Evolutionary conservation across 2,797 vertebrate species (phyloP), one percentile per base, ranked within the genome.

Genomic region (Coluber constrictor): DNA sequence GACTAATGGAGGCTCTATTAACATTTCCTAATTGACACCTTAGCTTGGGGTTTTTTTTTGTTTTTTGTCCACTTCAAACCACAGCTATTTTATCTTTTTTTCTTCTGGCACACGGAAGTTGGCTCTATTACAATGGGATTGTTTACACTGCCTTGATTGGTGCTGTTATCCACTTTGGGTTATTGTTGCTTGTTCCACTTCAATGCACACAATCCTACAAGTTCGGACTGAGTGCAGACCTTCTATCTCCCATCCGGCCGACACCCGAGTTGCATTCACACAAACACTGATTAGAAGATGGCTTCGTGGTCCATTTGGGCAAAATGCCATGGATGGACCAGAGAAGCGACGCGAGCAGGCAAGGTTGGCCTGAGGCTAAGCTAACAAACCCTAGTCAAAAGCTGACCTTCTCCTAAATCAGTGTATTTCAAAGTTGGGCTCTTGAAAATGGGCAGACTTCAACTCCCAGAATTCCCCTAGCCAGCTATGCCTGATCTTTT

Each of bases 11-110:
- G 47, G 54, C 23, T 90, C 54, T 10, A 74, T 32, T 15, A 27
- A 27, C 20, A 37, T 74, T 6, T 0, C 20, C 8, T 56, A 37
- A 4, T 70, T 4, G 13, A 16, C 29, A 43, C 0, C 18, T 0
- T 15, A 51, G 27, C 8, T 7, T 61, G 57, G 57, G 6, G 12
- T 29, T 29, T 12, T 27, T 1, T 4, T n/a, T 5, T 32, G 15
- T 29, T 5, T 15, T 15, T 25, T 20, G 2, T 20, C 56, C 37
- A 88, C 16, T 55, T 57, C 60, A 63, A 56, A 20, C 56, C 37
- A 13, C 54, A 23, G 59, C 11, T 15, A 32, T 86, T 86, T 60
- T 10, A 25, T 60, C 8, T 61, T 86, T 86, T 57, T 55, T 32
- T 6, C 15, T 20, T 66, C 32, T 56, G 5, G 25, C 60, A 16